Evolutionary conservation across 2,797 vertebrate species (phyloP).

Genomic region (Scleropages formosus): DNA sequence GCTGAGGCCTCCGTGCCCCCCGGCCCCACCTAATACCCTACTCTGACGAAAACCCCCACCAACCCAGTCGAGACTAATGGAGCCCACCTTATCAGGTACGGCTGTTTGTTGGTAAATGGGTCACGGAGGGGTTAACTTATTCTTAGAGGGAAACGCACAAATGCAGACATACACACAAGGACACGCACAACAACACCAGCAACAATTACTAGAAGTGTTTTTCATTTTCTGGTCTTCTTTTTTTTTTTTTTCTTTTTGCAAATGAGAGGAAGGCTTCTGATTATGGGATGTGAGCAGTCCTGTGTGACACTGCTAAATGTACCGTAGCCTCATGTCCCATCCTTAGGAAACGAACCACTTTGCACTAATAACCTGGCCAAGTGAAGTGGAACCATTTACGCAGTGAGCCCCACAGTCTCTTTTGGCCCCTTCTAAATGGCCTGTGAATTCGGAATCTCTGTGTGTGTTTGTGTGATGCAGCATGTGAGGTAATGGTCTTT

Average conservation of each 20-base stretch:
- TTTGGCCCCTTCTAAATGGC: conserved; percentile 7
- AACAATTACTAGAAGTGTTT: no score
- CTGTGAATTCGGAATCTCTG: conserved; percentile 14
- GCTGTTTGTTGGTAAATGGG: conserved; percentile 27
- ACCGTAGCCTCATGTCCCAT: not conserved
- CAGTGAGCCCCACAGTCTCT: not conserved
- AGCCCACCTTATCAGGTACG: conserved; percentile 21
- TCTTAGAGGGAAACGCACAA: conserved; percentile 9
- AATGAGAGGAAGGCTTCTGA: not conserved
- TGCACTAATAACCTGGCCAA: conserved; percentile 2
- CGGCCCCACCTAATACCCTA: not conserved
- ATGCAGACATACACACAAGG: conserved; percentile 18
- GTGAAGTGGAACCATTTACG: conserved; percentile 7
- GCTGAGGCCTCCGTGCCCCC: not conserved
- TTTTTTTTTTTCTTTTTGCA: no score
- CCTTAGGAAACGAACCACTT: conserved; percentile 16
- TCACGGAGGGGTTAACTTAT: conserved; percentile 22
- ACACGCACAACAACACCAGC: conserved; percentile 21
- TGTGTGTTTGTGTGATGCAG: conserved; percentile 34
- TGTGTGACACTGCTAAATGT: conserved; percentile 19
- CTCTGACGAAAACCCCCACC: not conserved
- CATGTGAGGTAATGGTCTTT: conserved; percentile 26
- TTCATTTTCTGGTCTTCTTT: no score
- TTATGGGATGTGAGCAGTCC: conserved; percentile 3
- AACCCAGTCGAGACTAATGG: not conserved